These are phyloP conservation scores for Zaprionus inermis DNA, from an alignment of 1,140 invertebrate genomes.

Conservation along the genomic window DNA sequence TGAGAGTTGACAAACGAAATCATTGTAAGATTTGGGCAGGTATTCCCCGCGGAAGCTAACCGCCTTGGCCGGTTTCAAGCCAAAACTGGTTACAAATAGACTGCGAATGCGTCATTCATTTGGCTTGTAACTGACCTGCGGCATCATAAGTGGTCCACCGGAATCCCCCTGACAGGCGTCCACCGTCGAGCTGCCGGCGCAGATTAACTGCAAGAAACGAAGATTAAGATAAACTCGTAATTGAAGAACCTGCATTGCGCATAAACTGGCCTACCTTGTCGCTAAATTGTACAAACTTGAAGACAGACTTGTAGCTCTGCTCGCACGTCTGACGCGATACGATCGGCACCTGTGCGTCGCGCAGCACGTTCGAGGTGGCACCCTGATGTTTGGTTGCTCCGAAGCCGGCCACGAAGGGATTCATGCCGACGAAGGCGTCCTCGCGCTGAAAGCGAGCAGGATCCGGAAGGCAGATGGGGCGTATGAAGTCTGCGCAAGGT, in stretches of 20 bases:
- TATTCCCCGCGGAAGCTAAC: conserved; percentile 6
- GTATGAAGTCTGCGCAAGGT: conserved; percentile 85
- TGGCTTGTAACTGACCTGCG: conserved; percentile 72
- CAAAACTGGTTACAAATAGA: conserved; percentile 48
- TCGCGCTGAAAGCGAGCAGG: conserved; percentile 82
- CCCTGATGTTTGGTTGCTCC: conserved; percentile 85
- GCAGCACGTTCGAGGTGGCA: conserved; percentile 86
- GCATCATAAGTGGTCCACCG: conserved; percentile 90
- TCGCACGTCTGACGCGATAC: conserved; percentile 87
- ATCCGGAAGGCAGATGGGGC: conserved; percentile 90
- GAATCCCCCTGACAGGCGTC: conserved; percentile 95
- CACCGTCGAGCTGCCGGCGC: conserved; percentile 85
- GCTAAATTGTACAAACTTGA: conserved; percentile 77
- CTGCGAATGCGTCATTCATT: conserved; percentile 35
- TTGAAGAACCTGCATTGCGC: background rate
- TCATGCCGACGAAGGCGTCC: conserved; percentile 84
- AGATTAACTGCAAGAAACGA: conserved; percentile 69
- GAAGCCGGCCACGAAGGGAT: conserved; percentile 86
- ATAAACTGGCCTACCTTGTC: conserved; percentile 77
- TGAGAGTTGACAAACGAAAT: no score
- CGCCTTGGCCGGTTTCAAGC: conserved; percentile 48
- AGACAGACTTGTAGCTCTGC: conserved; percentile 86
- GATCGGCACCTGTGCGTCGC: conserved; percentile 90
- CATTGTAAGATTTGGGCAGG: no score
- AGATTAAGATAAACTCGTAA: background rate